Conservation (phyloP, 1,140 invertebrate genomes). For the Melipona quadrifasciata region DNA sequence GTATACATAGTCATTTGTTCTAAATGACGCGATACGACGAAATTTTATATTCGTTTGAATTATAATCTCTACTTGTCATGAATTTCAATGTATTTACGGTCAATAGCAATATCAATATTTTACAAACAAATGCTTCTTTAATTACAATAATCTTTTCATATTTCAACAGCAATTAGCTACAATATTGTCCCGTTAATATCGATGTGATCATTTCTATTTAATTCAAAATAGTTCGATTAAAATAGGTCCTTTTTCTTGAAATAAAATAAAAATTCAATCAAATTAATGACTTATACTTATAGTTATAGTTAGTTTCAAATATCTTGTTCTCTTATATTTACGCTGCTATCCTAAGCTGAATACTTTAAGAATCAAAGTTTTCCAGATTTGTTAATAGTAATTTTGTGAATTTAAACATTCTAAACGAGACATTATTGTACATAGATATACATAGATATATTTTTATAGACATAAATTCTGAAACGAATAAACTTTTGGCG, state of each 20-base stretch:
- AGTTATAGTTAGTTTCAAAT: not conserved
- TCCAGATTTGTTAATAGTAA: not conserved
- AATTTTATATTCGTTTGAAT: not conserved
- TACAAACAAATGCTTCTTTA: not conserved
- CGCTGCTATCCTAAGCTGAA: not conserved
- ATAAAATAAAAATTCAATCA: not conserved
- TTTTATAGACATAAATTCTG: conserved; percentile 6
- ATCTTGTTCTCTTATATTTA: not conserved
- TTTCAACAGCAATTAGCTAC: not conserved
- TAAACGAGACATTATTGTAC: not conserved
- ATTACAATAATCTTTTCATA: conserved; percentile 16
- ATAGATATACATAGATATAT: not conserved
- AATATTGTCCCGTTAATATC: not conserved
- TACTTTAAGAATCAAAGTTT: not conserved
- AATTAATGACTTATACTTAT: not conserved
- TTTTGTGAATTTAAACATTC: not conserved
- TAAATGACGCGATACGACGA: conserved; percentile 27
- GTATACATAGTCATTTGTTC: conserved; percentile 18
- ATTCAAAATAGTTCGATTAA: not conserved
- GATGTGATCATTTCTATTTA: not conserved
- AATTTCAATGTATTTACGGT: not conserved
- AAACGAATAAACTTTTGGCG: not conserved
- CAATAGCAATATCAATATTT: conserved; percentile 1
- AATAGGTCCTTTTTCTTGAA: not conserved
- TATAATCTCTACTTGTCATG: conserved; percentile 21